A percentile compares a stretch with the other conserved stretches of the same genome.
These are phyloP conservation scores for Zenarchopterus dispar DNA, from an alignment of 2,797 vertebrate genomes.

Conservation along the genomic window DNA sequence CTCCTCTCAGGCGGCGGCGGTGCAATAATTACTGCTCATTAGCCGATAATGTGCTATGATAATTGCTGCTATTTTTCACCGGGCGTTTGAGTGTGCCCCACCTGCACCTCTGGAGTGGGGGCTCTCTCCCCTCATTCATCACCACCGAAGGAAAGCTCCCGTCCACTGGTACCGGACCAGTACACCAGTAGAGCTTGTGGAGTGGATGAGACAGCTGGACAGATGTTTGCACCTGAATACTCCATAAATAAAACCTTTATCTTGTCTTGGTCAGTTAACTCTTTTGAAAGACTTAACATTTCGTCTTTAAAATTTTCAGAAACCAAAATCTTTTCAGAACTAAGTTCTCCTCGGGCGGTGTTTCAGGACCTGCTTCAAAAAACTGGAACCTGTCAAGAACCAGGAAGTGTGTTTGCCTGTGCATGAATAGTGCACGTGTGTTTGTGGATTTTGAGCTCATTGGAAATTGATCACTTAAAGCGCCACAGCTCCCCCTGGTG, in stretches of 20 bases:
- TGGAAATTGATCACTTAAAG: neutral
- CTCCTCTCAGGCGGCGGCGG: constrained; percentile 55
- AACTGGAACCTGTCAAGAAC: neutral
- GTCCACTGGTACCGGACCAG: constrained; percentile 15
- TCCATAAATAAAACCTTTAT: neutral
- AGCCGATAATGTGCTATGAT: constrained; percentile 67
- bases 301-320: neutral
- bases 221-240: neutral
- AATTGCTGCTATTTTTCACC: constrained; percentile 82
- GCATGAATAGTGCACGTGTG: neutral
- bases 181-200: constrained; percentile 13
- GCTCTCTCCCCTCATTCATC: constrained; percentile 63
- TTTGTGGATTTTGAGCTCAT: neutral
- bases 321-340: too few species aligned
- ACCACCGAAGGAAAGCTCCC: constrained; percentile 36
- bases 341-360: too few species aligned
- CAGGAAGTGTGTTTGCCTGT: neutral
- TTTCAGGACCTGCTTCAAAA: too few species aligned
- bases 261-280: neutral
- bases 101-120: constrained; percentile 61
- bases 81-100: constrained; percentile 53
- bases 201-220: neutral
- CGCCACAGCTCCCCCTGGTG: constrained; percentile 42
- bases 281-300: neutral
- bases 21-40: constrained; percentile 84